A percentile compares a stretch with the other conserved stretches of the same genome.
These are phyloP conservation scores for Rhynchopsitta pachyrhyncha DNA, from an alignment of 2,113 vertebrate genomes.

Conservation along the genomic window DNA sequence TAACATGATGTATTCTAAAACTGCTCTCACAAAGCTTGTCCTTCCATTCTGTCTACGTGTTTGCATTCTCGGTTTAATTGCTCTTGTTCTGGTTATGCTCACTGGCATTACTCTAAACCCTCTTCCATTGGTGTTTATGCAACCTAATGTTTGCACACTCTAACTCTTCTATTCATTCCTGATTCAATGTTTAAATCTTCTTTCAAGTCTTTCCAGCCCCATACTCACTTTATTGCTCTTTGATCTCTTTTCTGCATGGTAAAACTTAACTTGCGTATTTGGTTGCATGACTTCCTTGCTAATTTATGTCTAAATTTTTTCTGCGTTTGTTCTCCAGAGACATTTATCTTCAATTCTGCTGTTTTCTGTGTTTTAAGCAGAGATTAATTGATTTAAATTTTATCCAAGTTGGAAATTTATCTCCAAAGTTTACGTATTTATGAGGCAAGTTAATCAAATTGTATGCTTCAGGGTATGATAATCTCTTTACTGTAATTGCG, in stretches of 20 bases:
- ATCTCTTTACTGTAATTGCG: background rate
- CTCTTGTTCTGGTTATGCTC: constrained; percentile 21
- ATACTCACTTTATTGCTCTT: constrained; percentile 38
- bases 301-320: background rate
- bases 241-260: constrained; percentile 51
- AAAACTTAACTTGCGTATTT: constrained; percentile 25
- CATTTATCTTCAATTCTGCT: background rate
- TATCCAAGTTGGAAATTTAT: background rate
- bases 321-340: background rate
- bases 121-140: constrained; percentile 29
- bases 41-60: background rate
- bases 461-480: background rate
- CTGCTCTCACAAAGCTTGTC: background rate
- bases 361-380: background rate
- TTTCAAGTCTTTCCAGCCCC: constrained; percentile 49
- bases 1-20: background rate
- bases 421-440: background rate
- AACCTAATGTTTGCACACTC: constrained; percentile 30
- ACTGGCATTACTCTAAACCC: constrained; percentile 38
- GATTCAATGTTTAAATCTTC: constrained; percentile 34
- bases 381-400: background rate
- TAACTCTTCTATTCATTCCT: constrained; percentile 39
- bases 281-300: constrained; percentile 2
- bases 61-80: constrained; percentile 32
- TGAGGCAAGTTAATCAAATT: background rate